phyloP scores from a whole-genome alignment of 2,797 vertebrate genomes.

The Rhinella marina region DNA sequence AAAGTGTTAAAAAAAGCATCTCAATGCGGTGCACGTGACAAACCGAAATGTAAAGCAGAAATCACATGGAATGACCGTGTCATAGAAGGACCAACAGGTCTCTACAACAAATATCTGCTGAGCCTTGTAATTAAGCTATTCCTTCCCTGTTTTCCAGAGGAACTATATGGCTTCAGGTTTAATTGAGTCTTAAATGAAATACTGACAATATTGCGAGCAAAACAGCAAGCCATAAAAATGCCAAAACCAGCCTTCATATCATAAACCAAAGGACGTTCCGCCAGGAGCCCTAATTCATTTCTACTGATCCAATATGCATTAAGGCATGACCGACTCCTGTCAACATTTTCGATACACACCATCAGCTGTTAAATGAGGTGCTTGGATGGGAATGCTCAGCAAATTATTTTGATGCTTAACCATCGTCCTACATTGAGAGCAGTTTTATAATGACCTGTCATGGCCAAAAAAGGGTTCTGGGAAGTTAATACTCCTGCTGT shows the following conservation, averaged over 20 bases:
- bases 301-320: slow-evolving; percentile 60
- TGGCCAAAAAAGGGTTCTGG: slow-evolving; percentile 52
- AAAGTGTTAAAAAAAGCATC: background rate
- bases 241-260: slow-evolving; percentile 47
- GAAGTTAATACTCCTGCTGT: slow-evolving; percentile 29
- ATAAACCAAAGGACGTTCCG: slow-evolving; percentile 55
- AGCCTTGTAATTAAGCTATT: slow-evolving; percentile 22
- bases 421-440: slow-evolving; percentile 49
- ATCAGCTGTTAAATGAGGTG: slow-evolving; percentile 62
- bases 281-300: slow-evolving; percentile 58
- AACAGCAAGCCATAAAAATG: slow-evolving; percentile 41
- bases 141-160: slow-evolving; percentile 25
- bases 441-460: slow-evolving; percentile 46
- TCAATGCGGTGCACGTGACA: background rate
- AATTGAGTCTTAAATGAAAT: slow-evolving; percentile 40
- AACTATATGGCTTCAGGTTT: slow-evolving; percentile 30
- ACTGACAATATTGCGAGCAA: slow-evolving; percentile 30
- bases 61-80: too few species aligned
- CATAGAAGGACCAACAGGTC: background rate
- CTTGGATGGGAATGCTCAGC: slow-evolving; percentile 60
- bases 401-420: slow-evolving; percentile 63
- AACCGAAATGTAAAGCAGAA: background rate
- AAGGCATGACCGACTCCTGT: slow-evolving; percentile 61
- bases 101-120: slow-evolving; percentile 2
- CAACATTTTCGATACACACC: slow-evolving; percentile 63